Conservation (phyloP, 2,113 vertebrate species). For the Cynopterus brachyotis region DNA sequence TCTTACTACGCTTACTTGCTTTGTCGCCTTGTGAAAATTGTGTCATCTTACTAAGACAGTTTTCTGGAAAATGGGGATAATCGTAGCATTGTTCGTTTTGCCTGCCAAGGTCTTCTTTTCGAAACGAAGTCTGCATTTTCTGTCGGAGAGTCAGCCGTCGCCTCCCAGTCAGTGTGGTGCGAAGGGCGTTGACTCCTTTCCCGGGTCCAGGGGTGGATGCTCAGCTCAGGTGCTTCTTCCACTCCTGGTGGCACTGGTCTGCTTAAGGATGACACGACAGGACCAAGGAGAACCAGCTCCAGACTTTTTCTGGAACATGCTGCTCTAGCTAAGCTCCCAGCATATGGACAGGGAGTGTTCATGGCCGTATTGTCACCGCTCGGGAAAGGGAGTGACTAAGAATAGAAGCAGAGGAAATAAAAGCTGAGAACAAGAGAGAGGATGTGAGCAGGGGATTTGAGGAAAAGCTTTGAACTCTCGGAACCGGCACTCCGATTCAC, state of each 20-base stretch:
- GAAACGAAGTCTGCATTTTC: neutral
- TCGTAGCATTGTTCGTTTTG: neutral
- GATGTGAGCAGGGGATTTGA: neutral
- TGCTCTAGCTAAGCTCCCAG: neutral
- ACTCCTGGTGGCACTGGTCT: neutral
- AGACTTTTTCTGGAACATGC: neutral
- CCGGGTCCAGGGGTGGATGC: neutral
- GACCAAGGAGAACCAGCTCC: neutral
- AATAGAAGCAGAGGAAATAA: neutral
- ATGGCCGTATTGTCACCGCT: neutral
- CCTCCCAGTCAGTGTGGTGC: fast-evolving
- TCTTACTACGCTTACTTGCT: neutral
- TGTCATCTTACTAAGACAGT: neutral
- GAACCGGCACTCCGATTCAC: neutral
- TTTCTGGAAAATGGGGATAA: conserved; percentile 20
- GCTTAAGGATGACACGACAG: neutral
- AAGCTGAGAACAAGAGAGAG: neutral
- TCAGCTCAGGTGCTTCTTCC: no score
- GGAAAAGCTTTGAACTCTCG: neutral
- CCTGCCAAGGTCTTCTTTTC: neutral
- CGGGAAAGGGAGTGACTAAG: neutral
- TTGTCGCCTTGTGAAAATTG: neutral
- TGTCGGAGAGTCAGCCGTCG: neutral
- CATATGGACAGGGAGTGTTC: neutral
- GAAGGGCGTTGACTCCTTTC: no score